Evolutionary conservation across 2,797 vertebrate genomes (phyloP), one percentile per base, ranked within the genome.

Genomic region (Buceros bicornis): DNA sequence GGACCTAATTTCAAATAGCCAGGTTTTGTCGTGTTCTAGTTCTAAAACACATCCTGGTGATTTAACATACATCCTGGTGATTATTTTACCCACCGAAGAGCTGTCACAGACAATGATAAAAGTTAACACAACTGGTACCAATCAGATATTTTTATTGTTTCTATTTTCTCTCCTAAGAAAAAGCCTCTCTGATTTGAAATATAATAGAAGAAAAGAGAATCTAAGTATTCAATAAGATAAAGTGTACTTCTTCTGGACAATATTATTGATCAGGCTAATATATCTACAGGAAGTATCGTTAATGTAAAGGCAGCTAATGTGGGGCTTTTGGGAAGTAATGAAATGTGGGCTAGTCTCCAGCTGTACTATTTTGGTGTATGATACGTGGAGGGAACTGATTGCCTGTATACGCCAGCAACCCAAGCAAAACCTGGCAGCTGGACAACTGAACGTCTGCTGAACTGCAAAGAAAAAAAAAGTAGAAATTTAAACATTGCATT

Each of bases 131-230:
- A 69, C 45, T 89, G 58, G 5, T 64, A 66, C 47, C 20, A 83
- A 25, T 69, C 17, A 54, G 48, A 10, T 47, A 45, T 54, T 90
- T 80, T 82, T 77, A 60, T 17, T 66, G 17, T 16, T 64, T 77
- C 16, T 92, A 7, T 91, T 95, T 83, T 91, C 33, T 90, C 16
- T 76, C 43, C 20, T 60, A 60, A 76, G 81, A 45, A 93, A 77
- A 92, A 48, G 12, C 16, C 62, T 51, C 8, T 92, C 28, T 73
- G 61, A 65, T 82, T 33, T 65, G 21, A 85, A 67, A 53, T 77
- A 47, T 24, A 72, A 25, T 35, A 31, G 33, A 83, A 48, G 21
- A 57, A 62, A 84, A 78, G 21, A 86, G 15, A 82, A 37, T 74
- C 9, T 73, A 48, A 82, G 25, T 54, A 42, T 64, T 50, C 9